Percentiles rank a stretch among this genome's conserved stretches.
Evolutionary conservation across 2,888 invertebrate genomes (phyloP).

Genomic region (Pristionchus exspectatus): DNA sequence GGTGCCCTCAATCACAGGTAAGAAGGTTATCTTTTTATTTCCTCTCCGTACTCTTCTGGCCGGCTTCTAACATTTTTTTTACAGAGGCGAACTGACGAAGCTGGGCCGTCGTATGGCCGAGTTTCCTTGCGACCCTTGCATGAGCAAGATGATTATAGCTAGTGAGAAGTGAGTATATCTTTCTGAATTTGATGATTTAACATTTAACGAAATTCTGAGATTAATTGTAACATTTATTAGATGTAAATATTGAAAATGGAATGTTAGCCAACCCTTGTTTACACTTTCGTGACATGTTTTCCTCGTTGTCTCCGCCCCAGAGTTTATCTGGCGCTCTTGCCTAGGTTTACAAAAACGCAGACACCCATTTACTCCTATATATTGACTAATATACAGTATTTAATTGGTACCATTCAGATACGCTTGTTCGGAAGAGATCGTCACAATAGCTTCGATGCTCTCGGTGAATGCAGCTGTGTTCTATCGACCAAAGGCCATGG

Average conservation of each 20-base stretch:
- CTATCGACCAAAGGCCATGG: conserved; percentile 97
- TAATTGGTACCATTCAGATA: conserved; percentile 84
- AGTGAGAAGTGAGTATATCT: conserved; percentile 86
- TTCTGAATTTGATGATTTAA: background rate
- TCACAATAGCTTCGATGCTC: conserved; percentile 96
- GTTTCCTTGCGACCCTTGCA: conserved; percentile 98
- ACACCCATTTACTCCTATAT: no score
- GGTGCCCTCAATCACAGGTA: conserved; percentile 93
- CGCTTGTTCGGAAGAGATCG: conserved; percentile 96
- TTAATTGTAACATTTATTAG: background rate
- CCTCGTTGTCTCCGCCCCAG: no score
- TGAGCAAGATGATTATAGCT: conserved; percentile 97
- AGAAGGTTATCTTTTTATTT: background rate
- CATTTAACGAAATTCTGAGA: background rate
- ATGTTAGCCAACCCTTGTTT: no score
- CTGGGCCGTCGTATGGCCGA: conserved; percentile 98
- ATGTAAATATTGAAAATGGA: background rate
- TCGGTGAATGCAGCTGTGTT: conserved; percentile 98
- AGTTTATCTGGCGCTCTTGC: no score
- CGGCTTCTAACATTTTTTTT: background rate
- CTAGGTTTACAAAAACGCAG: no score
- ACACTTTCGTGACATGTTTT: no score
- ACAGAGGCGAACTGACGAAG: conserved; percentile 92
- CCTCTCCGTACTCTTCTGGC: background rate
- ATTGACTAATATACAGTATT: background rate